These are phyloP conservation scores for Pecten maximus DNA, from an alignment of 2,888 invertebrate genomes.

Conservation along the genomic window DNA sequence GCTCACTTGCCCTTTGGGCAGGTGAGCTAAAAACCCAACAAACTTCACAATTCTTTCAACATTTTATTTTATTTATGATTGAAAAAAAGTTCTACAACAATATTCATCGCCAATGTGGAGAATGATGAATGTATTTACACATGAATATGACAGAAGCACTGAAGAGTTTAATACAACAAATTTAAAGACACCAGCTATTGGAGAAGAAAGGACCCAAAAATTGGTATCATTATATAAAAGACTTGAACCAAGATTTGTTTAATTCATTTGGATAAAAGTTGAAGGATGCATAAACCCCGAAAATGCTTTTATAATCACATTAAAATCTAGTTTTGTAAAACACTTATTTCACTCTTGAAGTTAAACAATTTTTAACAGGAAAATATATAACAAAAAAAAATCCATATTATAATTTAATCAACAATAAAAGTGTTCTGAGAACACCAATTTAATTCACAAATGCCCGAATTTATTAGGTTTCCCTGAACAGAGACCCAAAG, in stretches of 20 bases:
- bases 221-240: neutral
- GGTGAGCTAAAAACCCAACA: neutral
- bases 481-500: neutral
- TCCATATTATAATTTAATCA: neutral
- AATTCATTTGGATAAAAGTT: neutral
- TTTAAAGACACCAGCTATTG: neutral
- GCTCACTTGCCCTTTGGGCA: no score
- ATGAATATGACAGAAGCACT: conserved; percentile 11
- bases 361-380: neutral
- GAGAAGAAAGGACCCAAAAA: neutral
- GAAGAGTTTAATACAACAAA: neutral
- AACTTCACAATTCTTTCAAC: neutral
- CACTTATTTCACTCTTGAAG: neutral
- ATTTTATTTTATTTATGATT: neutral
- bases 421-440: neutral
- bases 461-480: neutral
- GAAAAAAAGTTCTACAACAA: conserved; percentile 31
- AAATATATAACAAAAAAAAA: conserved; percentile 22
- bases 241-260: neutral
- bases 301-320: neutral
- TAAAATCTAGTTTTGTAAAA: neutral
- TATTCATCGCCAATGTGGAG: conserved; percentile 13
- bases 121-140: conserved; percentile 13
- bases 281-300: neutral
- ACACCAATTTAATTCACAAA: neutral